Evolutionary conservation across 2,797 vertebrate species (phyloP).

Genomic region (Psittacula echo): DNA sequence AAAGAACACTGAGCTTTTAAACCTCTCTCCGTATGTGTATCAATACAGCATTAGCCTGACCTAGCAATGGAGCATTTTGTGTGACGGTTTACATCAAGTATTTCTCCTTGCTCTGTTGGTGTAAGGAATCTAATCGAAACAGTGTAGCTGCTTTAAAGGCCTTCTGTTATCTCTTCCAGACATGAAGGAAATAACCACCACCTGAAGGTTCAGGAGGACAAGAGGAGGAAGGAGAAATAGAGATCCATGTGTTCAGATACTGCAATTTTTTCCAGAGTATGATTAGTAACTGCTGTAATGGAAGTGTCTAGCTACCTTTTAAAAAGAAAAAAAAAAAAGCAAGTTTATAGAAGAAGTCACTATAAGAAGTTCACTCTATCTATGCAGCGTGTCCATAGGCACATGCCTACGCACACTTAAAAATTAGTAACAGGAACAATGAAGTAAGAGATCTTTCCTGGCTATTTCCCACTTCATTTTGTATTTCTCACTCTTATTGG

Average conservation of each 20-base stretch:
- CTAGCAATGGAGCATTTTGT: neutral
- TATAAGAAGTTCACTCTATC: neutral
- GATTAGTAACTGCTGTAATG: neutral
- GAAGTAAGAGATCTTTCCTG: neutral
- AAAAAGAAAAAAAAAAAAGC: neutral
- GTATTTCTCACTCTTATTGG: neutral
- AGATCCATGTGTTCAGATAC: neutral
- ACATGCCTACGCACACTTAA: neutral
- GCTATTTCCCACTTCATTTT: neutral
- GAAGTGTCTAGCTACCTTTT: neutral
- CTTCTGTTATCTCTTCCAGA: neutral
- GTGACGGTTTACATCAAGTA: neutral
- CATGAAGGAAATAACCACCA: neutral
- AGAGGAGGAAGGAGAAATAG: neutral
- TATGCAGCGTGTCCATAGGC: no score
- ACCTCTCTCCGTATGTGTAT: neutral
- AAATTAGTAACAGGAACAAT: neutral
- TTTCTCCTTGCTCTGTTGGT: neutral
- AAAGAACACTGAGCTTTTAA: neutral
- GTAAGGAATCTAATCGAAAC: neutral
- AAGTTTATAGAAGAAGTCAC: neutral
- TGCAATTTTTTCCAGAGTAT: neutral
- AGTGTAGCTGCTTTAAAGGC: neutral
- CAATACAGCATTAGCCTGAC: neutral
- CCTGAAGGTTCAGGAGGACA: neutral